Evolutionary conservation across 2,797 vertebrate genomes (phyloP).

Genomic region (Nannoperca australis): DNA sequence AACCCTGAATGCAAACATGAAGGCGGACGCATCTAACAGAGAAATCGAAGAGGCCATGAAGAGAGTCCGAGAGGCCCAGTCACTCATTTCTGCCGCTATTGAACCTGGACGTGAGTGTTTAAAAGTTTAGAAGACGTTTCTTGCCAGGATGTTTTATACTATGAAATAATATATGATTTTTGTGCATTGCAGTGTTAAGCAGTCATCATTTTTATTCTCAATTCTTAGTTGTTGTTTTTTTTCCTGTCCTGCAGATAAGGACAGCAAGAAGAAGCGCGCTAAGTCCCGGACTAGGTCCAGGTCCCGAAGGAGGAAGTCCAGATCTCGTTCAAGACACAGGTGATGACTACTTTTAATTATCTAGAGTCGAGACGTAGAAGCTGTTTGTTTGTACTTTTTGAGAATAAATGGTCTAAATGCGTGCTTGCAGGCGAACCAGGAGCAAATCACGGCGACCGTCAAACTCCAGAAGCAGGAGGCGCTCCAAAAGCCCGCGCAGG

Average conservation of each 20-base stretch:
- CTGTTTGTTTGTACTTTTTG: neutral
- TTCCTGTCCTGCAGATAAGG: constrained; percentile 86
- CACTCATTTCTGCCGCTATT: constrained; percentile 96
- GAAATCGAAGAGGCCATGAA: constrained; percentile 99
- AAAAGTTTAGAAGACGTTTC: neutral
- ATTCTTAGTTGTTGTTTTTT: neutral
- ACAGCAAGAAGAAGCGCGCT: constrained; percentile 92
- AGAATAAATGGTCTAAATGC: neutral
- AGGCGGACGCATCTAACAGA: constrained; percentile 94
- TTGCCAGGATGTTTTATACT: neutral
- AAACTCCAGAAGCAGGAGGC: constrained; percentile 90
- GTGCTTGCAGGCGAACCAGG: constrained; percentile 86
- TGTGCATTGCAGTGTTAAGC: neutral
- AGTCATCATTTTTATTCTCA: neutral
- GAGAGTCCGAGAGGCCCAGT: constrained; percentile 96
- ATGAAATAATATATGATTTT: neutral
- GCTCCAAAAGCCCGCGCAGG: constrained; percentile 93
- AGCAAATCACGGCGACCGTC: constrained; percentile 93
- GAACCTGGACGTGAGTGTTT: constrained; percentile 91
- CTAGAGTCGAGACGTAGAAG: neutral
- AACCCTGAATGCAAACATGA: constrained; percentile 90
- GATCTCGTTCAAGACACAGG: constrained; percentile 94
- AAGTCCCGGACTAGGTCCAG: constrained; percentile 87
- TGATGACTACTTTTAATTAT: constrained; percentile 14
- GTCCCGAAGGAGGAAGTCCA: constrained; percentile 91